Evolutionary conservation across 35 echinoderm and acorn worm genomes (phyloP).

Genomic region (Chiridota heheva): DNA sequence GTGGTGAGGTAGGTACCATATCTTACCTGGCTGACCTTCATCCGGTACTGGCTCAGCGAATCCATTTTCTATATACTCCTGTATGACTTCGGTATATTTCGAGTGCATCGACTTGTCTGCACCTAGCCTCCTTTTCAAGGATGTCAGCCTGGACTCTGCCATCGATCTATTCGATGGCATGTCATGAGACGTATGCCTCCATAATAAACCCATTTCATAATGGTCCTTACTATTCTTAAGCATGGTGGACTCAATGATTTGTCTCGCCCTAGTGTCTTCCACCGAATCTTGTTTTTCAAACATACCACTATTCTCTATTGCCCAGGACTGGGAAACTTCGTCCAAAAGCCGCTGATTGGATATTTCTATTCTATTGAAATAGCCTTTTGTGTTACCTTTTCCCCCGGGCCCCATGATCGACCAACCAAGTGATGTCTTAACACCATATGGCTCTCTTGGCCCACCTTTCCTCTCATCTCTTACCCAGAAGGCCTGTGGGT

Average conservation of each 20-base stretch:
- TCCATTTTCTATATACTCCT: conserved; percentile 17
- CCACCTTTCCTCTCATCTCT: conserved; percentile 18
- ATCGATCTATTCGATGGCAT: conserved; percentile 17
- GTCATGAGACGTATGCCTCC: background rate
- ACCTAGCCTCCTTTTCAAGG: conserved; percentile 17
- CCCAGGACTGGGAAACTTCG: background rate
- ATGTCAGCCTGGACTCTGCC: background rate
- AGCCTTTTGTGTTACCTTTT: background rate
- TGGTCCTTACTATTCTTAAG: conserved; percentile 29
- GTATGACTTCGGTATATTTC: conserved; percentile 14
- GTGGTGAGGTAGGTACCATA: conserved; percentile 38
- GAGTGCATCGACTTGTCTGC: background rate
- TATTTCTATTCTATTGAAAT: background rate
- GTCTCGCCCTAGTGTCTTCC: conserved; percentile 37
- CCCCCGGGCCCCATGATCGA: conserved; percentile 44
- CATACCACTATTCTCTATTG: background rate
- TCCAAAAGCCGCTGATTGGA: background rate
- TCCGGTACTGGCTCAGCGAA: conserved; percentile 25
- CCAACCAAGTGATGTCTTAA: conserved; percentile 45
- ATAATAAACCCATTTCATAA: conserved; percentile 47
- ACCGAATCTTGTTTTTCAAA: conserved; percentile 3
- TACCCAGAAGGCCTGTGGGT: conserved; percentile 32
- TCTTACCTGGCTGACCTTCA: background rate
- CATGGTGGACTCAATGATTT: conserved; percentile 15
- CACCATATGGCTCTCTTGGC: conserved; percentile 23